Conservation (phyloP, 2,113 vertebrate species). For the Tachycineta bicolor region DNA sequence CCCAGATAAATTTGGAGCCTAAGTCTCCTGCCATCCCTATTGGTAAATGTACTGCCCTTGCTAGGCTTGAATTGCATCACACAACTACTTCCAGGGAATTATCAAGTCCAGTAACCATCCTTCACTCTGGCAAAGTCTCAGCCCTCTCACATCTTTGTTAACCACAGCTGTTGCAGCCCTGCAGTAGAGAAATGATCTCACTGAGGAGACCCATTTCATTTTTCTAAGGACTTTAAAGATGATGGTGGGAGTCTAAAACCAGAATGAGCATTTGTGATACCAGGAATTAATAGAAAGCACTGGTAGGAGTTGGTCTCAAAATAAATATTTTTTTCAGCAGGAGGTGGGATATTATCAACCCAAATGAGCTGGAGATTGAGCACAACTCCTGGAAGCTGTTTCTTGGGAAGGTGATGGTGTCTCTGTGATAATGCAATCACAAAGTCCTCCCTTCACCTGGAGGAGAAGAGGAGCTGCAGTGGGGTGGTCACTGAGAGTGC, state of each 20-base stretch:
- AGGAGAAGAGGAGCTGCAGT: neutral
- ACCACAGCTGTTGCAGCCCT: neutral
- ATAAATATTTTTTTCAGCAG: neutral
- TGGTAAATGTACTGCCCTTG: neutral
- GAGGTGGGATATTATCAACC: neutral
- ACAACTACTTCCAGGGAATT: constrained; percentile 20
- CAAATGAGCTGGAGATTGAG: neutral
- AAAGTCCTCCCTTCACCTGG: neutral
- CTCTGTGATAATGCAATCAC: neutral
- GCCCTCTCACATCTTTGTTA: constrained; percentile 9
- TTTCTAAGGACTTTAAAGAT: neutral
- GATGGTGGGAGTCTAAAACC: neutral
- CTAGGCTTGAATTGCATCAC: constrained; percentile 1
- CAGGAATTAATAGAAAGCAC: neutral
- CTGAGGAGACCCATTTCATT: neutral
- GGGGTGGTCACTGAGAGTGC: neutral
- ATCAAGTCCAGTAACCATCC: neutral
- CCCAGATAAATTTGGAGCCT: neutral
- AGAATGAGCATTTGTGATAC: neutral
- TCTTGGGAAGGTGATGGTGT: neutral
- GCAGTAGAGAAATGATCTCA: neutral
- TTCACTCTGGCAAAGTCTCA: constrained; percentile 2
- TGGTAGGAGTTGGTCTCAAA: neutral
- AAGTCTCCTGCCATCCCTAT: neutral
- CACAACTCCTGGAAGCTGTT: neutral